Percentiles rank a stretch among this genome's conserved stretches.
phyloP scores from a whole-genome alignment of 2,888 invertebrate genomes.

The Neocrepidodera transversa region DNA sequence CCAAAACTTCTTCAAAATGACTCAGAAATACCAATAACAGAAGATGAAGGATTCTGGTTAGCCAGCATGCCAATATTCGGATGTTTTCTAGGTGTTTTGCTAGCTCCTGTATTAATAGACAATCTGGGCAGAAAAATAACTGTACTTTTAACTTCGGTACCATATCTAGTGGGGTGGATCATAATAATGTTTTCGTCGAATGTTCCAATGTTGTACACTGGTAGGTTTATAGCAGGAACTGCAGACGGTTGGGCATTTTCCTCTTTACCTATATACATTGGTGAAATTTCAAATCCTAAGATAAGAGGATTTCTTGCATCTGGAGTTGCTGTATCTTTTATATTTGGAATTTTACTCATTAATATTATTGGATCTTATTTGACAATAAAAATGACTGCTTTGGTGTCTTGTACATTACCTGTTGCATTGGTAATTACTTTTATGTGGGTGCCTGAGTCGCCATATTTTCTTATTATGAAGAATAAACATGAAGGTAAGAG shows the following conservation, averaged over 20 bases:
- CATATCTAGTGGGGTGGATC: slow-evolving; percentile 70
- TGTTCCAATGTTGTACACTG: slow-evolving; percentile 64
- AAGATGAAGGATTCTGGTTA: slow-evolving; percentile 69
- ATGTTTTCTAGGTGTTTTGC: slow-evolving; percentile 68
- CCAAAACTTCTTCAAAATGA: slow-evolving; percentile 59
- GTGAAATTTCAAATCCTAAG: slow-evolving; percentile 66
- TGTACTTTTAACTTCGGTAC: slow-evolving; percentile 65
- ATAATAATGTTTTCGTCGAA: slow-evolving; percentile 67
- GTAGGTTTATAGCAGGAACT: slow-evolving; percentile 67
- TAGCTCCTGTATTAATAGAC: slow-evolving; percentile 70
- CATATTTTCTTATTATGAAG: slow-evolving; percentile 62
- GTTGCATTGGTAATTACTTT: slow-evolving; percentile 61
- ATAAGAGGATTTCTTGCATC: slow-evolving; percentile 66
- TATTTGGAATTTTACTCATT: slow-evolving; percentile 64
- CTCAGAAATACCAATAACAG: slow-evolving; percentile 52
- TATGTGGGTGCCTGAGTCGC: slow-evolving; percentile 67
- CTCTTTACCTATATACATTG: slow-evolving; percentile 67
- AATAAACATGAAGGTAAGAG: slow-evolving; percentile 55
- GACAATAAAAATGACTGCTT: slow-evolving; percentile 62
- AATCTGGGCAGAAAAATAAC: slow-evolving; percentile 71
- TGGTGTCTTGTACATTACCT: slow-evolving; percentile 61
- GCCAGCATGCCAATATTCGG: slow-evolving; percentile 72
- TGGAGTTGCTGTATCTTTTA: slow-evolving; percentile 65
- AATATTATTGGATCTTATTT: slow-evolving; percentile 62
- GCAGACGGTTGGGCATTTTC: slow-evolving; percentile 61